These are phyloP conservation scores for Hoplodrina blanda DNA, from an alignment of 2,888 invertebrate species.

Conservation along the genomic window DNA sequence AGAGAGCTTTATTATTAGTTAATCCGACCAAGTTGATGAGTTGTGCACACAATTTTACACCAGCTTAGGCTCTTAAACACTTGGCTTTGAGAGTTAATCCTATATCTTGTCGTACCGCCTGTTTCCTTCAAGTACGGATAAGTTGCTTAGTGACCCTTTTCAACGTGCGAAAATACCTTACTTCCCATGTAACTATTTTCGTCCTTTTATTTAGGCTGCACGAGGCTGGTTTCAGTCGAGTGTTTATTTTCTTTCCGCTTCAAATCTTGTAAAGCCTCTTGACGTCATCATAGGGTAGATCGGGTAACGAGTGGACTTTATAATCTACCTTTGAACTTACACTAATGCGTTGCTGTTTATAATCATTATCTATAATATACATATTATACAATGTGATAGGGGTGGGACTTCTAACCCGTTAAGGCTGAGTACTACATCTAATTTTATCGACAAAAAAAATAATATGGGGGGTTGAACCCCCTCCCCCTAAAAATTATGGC, in stretches of 20 bases:
- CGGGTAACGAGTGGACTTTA: constrained; percentile 49
- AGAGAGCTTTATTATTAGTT: constrained; percentile 44
- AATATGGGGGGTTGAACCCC: too few relatives aligned
- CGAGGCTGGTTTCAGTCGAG: constrained; percentile 8
- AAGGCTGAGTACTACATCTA: too few relatives aligned
- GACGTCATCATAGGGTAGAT: constrained; percentile 21
- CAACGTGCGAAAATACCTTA: constrained; percentile 9
- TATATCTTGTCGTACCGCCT: constrained; percentile 23
- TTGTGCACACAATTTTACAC: constrained; percentile 40
- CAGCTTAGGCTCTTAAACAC: constrained; percentile 29
- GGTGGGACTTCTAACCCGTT: too few relatives aligned
- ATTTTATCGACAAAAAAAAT: too few relatives aligned
- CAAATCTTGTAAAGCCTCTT: constrained; percentile 27
- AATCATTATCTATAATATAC: constrained; percentile 31
- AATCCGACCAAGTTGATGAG: constrained; percentile 52
- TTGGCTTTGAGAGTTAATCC: constrained; percentile 38
- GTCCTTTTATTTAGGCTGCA: constrained; percentile 15
- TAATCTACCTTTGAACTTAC: constrained; percentile 55
- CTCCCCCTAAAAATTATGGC: too few relatives aligned
- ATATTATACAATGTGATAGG: too few relatives aligned
- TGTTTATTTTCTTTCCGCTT: constrained; percentile 17
- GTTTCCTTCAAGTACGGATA: constrained; percentile 21
- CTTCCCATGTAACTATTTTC: constrained; percentile 15
- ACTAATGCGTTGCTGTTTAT: constrained; percentile 39
- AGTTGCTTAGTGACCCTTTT: constrained; percentile 21